These are phyloP conservation scores for Gila robusta DNA, from an alignment of 2,797 vertebrate species.

Conservation along the genomic window DNA sequence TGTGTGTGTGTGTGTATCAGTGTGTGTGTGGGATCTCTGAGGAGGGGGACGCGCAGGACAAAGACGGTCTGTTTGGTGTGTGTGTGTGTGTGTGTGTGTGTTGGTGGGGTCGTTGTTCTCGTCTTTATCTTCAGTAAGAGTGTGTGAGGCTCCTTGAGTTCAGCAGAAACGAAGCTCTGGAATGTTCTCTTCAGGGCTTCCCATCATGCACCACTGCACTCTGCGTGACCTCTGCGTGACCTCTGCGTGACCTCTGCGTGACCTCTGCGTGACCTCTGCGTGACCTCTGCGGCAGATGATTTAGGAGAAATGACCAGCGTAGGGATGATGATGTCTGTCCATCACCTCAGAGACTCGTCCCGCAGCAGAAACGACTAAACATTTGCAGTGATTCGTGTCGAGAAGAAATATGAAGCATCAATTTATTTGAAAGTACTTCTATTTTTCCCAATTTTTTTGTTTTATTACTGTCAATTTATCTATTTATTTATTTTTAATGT, in stretches of 20 bases:
- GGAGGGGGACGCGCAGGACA: slow-evolving; percentile 83
- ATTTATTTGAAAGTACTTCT: neutral
- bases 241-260: slow-evolving; percentile 61
- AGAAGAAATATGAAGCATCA: no score
- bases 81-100: slow-evolving; percentile 63
- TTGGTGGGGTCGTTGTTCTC: slow-evolving; percentile 89
- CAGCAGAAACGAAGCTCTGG: slow-evolving; percentile 56
- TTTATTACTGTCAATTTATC: no score
- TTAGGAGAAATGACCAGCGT: slow-evolving; percentile 63
- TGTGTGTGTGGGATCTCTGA: slow-evolving; percentile 18
- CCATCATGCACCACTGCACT: slow-evolving; percentile 64
- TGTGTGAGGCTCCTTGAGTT: slow-evolving; percentile 79
- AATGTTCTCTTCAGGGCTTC: slow-evolving; percentile 63
- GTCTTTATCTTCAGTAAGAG: slow-evolving; percentile 84
- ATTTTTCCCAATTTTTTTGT: no score
- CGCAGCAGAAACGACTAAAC: neutral
- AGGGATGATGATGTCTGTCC: slow-evolving; percentile 1
- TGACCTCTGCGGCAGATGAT: slow-evolving; percentile 68
- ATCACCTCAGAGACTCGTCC: slow-evolving; percentile 4
- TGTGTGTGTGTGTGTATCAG: slow-evolving; percentile 30
- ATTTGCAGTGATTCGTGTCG: neutral
- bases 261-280: slow-evolving; percentile 61
- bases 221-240: slow-evolving; percentile 63
- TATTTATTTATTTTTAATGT: no score
- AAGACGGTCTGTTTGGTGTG: slow-evolving; percentile 91